phyloP scores from a whole-genome alignment of 2,888 invertebrate genomes.

The Yponomeuta sedellus region DNA sequence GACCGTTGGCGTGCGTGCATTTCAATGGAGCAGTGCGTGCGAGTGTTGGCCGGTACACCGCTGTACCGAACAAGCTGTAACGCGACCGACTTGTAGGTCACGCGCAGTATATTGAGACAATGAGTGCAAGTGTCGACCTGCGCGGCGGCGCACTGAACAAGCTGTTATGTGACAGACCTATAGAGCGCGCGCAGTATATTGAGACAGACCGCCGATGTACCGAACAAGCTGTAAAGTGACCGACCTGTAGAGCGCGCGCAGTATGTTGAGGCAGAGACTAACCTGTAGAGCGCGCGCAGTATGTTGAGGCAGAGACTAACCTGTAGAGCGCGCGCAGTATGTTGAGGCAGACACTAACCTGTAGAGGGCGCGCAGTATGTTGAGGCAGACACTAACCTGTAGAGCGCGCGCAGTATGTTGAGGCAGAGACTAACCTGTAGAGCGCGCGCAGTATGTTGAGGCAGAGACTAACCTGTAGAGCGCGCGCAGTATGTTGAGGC shows the following conservation, averaged over 20 bases:
- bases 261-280: constrained; percentile 90
- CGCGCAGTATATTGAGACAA: constrained; percentile 90
- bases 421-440: no score
- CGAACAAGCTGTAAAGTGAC: constrained; percentile 22
- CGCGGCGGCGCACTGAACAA: constrained; percentile 31
- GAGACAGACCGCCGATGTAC: constrained; percentile 81
- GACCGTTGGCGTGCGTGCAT: no score
- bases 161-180: constrained; percentile 34
- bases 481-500: constrained; percentile 90
- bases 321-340: constrained; percentile 84
- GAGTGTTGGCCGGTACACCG: constrained; percentile 28
- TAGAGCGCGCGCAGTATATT: constrained; percentile 88
- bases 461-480: no score
- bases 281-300: constrained; percentile 82
- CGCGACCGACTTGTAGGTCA: constrained; percentile 68
- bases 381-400: no score
- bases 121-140: constrained; percentile 75
- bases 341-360: no score
- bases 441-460: constrained; percentile 90
- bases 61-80: constrained; percentile 27
- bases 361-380: constrained; percentile 86
- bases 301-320: constrained; percentile 93
- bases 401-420: constrained; percentile 88
- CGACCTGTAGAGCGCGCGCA: constrained; percentile 78
- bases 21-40: constrained; percentile 91